Base-by-base conservation (phyloP, 2,888 invertebrate genomes). In the Trissoscelio sp. region DNA sequence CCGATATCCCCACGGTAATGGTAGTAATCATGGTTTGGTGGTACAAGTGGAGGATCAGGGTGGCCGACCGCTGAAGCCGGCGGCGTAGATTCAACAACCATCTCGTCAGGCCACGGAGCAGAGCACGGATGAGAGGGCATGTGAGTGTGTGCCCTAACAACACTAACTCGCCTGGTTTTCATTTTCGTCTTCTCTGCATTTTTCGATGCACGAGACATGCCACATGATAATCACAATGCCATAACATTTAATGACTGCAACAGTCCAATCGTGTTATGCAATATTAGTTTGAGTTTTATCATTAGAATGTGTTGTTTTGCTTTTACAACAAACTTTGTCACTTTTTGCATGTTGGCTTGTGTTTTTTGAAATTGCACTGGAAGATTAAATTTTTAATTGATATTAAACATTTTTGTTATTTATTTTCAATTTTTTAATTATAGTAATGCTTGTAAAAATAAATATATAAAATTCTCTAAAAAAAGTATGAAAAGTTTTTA, bases 1-100 rank as follows among this genome's bases (percentile, higher is more conserved):
- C 6, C 81, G 84, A 80, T 83, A 58, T 78, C 51, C 81, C 46
- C 85, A 85, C 62, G 77, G 75, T 44, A 82, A 80, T 46, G 86
- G 85, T 62, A 92, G 88, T 88, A 91, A 91, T 83, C 90, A 91
- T 62, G 94, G 93, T 0, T 85, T 94, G 74, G 92, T 92, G 11
- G 91, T 94, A n/a, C 92, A 93, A 84, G 93, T 94, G 18, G 94
- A 94, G 88, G 93, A 94, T 87, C 94, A 94, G 87, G 93, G 94
- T 62, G 93, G 93, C 4, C 92, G 91, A 74, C 87, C 92, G 0
- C 86, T 93, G 62, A 92, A 92, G 77, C 93, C 93, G 0, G 90
- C 92, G 78, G 90, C 91, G 83, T 93, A 92, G 88, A 93, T 94
- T 88, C 92, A 92, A 42, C 86, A 89, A 70, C 86, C 89, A 4